Conservation (phyloP, 2,113 vertebrate species). For the Thalassoma bifasciatum region DNA sequence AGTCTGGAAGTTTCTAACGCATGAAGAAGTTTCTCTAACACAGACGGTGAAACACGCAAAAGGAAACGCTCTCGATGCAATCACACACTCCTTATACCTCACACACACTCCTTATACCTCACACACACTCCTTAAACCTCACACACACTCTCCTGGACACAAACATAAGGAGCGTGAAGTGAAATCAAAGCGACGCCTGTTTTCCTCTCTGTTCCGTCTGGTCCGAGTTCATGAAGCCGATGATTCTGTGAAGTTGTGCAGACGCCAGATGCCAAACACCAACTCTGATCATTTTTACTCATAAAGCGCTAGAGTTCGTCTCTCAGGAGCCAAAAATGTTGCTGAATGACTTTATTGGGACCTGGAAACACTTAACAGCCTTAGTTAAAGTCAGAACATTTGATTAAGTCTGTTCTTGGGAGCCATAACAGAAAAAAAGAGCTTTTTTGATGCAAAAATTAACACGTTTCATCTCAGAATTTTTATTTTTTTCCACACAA, state of each 20-base stretch:
- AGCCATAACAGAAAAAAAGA: too few relatives aligned
- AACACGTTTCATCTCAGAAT: too few relatives aligned
- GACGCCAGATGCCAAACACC: neutral
- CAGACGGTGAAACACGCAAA: constrained; percentile 56
- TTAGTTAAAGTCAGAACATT: too few relatives aligned
- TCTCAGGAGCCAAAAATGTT: too few relatives aligned
- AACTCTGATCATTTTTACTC: too few relatives aligned
- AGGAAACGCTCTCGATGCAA: constrained; percentile 24
- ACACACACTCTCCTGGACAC: constrained; percentile 4
- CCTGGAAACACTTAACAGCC: too few relatives aligned
- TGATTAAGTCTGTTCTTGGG: too few relatives aligned
- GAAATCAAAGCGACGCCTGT: constrained; percentile 36
- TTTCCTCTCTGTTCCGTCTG: neutral
- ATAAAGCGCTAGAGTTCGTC: too few relatives aligned
- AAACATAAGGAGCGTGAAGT: constrained; percentile 12
- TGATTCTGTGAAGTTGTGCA: neutral
- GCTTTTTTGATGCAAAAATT: too few relatives aligned
- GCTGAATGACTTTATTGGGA: too few relatives aligned
- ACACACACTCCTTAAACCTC: constrained; percentile 30
- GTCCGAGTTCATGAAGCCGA: neutral
- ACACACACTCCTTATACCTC: constrained; percentile 6
- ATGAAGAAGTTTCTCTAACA: neutral
- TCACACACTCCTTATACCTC: constrained; percentile 33
- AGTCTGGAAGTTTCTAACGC: too few relatives aligned
- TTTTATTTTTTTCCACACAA: too few relatives aligned